These are phyloP conservation scores for Chymomyza fuscimana DNA, from an alignment of 2,888 invertebrate genomes.

Conservation along the genomic window DNA sequence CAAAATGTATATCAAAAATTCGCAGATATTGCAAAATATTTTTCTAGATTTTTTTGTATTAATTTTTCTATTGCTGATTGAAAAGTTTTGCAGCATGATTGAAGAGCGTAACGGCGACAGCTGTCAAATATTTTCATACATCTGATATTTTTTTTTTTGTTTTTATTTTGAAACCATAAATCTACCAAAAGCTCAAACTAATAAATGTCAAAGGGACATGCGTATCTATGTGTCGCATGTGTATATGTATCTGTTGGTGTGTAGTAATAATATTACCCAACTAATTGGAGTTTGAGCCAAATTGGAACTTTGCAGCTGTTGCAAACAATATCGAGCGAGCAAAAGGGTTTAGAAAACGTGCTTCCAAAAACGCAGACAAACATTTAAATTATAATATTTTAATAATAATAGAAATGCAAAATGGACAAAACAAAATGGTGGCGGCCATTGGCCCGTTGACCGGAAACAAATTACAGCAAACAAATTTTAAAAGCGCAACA, in stretches of 20 bases:
- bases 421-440: conserved; percentile 6
- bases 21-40: neutral
- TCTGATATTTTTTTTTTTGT: conserved; percentile 13
- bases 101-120: neutral
- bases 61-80: neutral
- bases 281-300: conserved; percentile 47
- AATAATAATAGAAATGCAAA: conserved; percentile 49
- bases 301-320: conserved; percentile 47
- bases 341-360: conserved; percentile 42
- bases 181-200: conserved; percentile 59
- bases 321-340: conserved; percentile 20
- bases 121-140: conserved; percentile 22
- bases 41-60: neutral
- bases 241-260: neutral
- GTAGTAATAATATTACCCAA: conserved; percentile 33
- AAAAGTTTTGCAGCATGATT: neutral
- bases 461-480: conserved; percentile 72
- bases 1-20: neutral
- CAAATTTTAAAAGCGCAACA: conserved; percentile 63
- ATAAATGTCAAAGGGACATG: conserved; percentile 58
- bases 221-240: neutral
- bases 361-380: conserved; percentile 35
- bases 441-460: conserved; percentile 38
- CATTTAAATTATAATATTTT: conserved; percentile 71
- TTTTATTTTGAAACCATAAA: conserved; percentile 47